Percentiles rank a stretch among this genome's conserved stretches.
Conservation (phyloP, 1,140 invertebrate genomes). For the Cherax quadricarinatus region DNA sequence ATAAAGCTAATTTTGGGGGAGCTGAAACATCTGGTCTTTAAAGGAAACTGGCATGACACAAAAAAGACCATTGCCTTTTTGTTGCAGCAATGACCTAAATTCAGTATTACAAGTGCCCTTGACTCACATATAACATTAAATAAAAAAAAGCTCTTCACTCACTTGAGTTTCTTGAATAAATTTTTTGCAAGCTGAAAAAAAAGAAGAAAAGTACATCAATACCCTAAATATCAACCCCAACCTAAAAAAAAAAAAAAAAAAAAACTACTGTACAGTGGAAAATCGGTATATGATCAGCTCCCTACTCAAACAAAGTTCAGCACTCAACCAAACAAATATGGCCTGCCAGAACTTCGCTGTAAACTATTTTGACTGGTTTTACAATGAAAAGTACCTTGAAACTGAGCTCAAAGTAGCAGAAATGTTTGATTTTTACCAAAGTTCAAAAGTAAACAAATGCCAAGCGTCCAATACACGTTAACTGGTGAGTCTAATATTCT, state of each 20-base stretch:
- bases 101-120: not conserved
- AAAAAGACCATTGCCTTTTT: not conserved
- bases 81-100: not conserved
- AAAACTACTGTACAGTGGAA: too few relatives aligned
- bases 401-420: too few relatives aligned
- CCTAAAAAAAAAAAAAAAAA: not conserved
- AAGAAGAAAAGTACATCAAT: not conserved
- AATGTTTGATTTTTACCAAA: too few relatives aligned
- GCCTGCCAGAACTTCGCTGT: too few relatives aligned
- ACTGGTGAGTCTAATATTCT: too few relatives aligned
- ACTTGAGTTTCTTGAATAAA: conserved; percentile 62
- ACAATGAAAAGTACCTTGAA: too few relatives aligned
- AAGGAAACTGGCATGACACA: not conserved
- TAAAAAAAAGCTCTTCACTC: not conserved
- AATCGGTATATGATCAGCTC: too few relatives aligned
- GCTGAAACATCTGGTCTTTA: conserved; percentile 2
- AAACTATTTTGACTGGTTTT: too few relatives aligned
- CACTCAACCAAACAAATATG: too few relatives aligned
- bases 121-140: not conserved
- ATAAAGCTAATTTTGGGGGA: conserved; percentile 4
- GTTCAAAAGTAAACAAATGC: too few relatives aligned
- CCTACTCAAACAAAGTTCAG: too few relatives aligned
- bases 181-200: conserved; percentile 58
- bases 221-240: not conserved
- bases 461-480: too few relatives aligned